Evolutionary conservation across 2,888 invertebrate species (phyloP).

Genomic region (Linyphia triangularis): DNA sequence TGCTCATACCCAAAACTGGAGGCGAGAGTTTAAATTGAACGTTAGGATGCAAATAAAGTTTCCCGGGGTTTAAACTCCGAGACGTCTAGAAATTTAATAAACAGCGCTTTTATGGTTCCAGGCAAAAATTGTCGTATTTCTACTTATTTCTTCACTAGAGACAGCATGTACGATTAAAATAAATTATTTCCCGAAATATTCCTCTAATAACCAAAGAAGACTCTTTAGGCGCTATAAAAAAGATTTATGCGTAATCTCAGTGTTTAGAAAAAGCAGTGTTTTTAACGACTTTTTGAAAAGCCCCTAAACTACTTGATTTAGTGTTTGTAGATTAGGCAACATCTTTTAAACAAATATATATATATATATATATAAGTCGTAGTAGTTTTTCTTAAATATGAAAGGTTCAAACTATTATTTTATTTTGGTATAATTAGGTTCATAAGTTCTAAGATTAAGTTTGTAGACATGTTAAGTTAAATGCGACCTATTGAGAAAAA

Average conservation of each 20-base stretch:
- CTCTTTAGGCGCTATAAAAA: conserved; percentile 49
- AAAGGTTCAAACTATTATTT: no score
- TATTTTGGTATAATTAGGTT: no score
- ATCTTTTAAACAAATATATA: background rate
- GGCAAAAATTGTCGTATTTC: conserved; percentile 46
- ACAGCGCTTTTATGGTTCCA: conserved; percentile 37
- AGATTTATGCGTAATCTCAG: conserved; percentile 61
- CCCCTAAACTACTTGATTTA: background rate
- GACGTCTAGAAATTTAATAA: conserved; percentile 58
- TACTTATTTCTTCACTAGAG: background rate
- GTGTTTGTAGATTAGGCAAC: background rate
- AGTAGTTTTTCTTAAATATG: no score
- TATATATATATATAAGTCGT: no score
- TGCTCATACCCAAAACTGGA: conserved; percentile 4
- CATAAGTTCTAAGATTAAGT: no score
- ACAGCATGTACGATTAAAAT: conserved; percentile 43
- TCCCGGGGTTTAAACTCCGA: conserved; percentile 23
- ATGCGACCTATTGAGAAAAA: no score
- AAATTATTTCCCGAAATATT: conserved; percentile 45
- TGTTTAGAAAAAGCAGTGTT: conserved; percentile 47
- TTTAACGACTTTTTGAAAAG: conserved; percentile 53
- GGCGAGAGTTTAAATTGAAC: conserved; percentile 34
- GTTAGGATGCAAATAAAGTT: conserved; percentile 55
- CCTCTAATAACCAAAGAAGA: conserved; percentile 56
- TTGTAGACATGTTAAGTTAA: no score